Evolutionary conservation across 1,140 invertebrate species (phyloP).

Genomic region (Limonius californicus): DNA sequence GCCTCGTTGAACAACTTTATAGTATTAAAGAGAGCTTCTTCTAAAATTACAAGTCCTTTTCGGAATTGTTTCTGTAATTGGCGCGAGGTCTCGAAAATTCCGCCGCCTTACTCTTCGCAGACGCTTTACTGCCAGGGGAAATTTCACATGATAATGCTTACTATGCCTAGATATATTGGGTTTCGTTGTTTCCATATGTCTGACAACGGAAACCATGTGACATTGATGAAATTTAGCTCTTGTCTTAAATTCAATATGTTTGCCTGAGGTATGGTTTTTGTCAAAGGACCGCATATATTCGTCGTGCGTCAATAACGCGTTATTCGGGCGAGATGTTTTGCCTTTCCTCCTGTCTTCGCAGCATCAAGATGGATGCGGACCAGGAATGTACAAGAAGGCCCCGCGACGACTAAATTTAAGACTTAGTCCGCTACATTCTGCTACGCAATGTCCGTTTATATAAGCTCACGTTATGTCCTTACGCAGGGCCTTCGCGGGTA

Average conservation of each 20-base stretch:
- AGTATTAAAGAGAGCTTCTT: conserved; percentile 19
- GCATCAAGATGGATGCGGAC: conserved; percentile 13
- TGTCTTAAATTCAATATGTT: conserved; percentile 23
- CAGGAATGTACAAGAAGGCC: conserved; percentile 17
- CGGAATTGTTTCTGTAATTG: conserved; percentile 27
- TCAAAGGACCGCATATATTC: conserved; percentile 18
- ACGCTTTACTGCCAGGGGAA: background rate
- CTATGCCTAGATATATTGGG: conserved; percentile 19
- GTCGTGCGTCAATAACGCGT: conserved; percentile 21
- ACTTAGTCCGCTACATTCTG: background rate
- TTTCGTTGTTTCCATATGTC: conserved; percentile 19
- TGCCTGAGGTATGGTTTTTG: conserved; percentile 18
- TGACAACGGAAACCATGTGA: conserved; percentile 18
- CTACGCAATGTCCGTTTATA: conserved; percentile 13
- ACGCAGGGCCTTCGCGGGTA: background rate
- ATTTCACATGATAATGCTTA: conserved; percentile 14
- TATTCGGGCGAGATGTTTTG: conserved; percentile 17
- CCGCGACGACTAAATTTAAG: background rate
- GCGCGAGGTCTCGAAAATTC: conserved; percentile 13
- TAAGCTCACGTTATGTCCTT: conserved; percentile 18
- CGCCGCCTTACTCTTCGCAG: conserved; percentile 10
- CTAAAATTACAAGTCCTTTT: conserved; percentile 25
- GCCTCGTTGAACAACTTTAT: conserved; percentile 16
- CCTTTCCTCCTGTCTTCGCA: conserved; percentile 18
- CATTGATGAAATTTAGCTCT: conserved; percentile 25